Percentiles rank a stretch among this genome's conserved stretches.
Conservation (phyloP, 1,140 invertebrate genomes). For the Drosophila trapezifrons region DNA sequence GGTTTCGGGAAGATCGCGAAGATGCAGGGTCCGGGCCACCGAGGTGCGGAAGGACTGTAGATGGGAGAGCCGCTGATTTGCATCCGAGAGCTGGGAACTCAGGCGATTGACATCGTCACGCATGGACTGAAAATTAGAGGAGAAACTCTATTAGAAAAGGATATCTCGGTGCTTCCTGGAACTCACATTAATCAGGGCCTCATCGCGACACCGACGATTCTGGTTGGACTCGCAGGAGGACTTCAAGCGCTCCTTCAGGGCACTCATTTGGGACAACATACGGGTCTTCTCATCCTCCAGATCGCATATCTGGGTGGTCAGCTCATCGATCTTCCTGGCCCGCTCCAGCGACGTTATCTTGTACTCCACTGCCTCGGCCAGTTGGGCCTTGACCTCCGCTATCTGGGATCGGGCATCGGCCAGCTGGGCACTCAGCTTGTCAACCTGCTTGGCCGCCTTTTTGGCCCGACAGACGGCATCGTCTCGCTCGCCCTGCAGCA, state of each 20-base stretch:
- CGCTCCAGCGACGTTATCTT: conserved; percentile 93
- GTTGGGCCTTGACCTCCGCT: conserved; percentile 90
- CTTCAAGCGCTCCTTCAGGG: conserved; percentile 75
- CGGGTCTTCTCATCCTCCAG: conserved; percentile 80
- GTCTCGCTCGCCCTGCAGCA: conserved; percentile 89
- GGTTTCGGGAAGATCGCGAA: conserved; percentile 79
- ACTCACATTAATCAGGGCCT: conserved; percentile 88
- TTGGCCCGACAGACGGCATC: conserved; percentile 90
- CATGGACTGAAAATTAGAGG: conserved; percentile 84
- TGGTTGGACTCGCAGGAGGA: conserved; percentile 79
- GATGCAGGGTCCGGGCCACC: conserved; percentile 87
- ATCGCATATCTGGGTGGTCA: conserved; percentile 85
- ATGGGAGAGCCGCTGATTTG: conserved; percentile 89
- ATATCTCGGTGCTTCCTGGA: not conserved
- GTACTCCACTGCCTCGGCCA: conserved; percentile 92
- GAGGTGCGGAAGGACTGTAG: conserved; percentile 89
- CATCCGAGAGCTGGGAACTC: conserved; percentile 89
- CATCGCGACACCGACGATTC: conserved; percentile 84
- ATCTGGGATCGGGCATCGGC: conserved; percentile 89
- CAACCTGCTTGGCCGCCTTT: conserved; percentile 91
- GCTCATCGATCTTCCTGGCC: conserved; percentile 92
- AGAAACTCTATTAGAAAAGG: too few species aligned
- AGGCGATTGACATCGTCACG: conserved; percentile 89
- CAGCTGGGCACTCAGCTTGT: conserved; percentile 89
- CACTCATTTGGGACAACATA: conserved; percentile 66